phyloP scores from a whole-genome alignment of 2,113 vertebrate genomes.

The Stigmatopora argus region DNA sequence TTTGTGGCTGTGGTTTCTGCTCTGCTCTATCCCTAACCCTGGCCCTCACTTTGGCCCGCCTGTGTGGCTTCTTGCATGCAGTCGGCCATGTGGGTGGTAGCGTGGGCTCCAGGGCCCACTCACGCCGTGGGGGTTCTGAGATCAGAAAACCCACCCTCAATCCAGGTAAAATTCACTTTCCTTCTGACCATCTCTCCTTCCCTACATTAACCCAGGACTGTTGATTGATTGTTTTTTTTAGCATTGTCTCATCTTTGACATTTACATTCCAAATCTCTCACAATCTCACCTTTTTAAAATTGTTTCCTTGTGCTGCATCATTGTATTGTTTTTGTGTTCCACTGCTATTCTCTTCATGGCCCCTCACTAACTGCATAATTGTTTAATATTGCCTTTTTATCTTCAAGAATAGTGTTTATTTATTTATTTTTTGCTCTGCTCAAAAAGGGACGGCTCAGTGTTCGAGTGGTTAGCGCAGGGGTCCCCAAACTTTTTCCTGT shows the following conservation, averaged over 20 bases:
- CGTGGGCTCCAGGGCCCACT: conserved; percentile 37
- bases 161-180: conserved; percentile 54
- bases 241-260: conserved; percentile 7
- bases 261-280: conserved; percentile 5
- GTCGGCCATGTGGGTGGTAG: conserved; percentile 40
- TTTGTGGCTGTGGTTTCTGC: conserved; percentile 51
- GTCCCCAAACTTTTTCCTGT: no score
- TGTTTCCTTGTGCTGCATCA: background rate
- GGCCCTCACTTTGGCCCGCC: conserved; percentile 56
- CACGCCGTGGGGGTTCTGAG: conserved; percentile 52
- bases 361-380: conserved; percentile 26
- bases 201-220: background rate
- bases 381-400: conserved; percentile 29
- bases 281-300: conserved; percentile 4
- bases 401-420: conserved; percentile 28
- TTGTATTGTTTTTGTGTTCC: background rate
- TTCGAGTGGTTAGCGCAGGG: background rate
- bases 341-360: conserved; percentile 2
- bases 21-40: conserved; percentile 55
- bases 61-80: conserved; percentile 62
- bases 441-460: conserved; percentile 3
- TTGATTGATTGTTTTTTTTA: background rate
- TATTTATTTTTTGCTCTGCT: conserved; percentile 16
- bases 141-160: conserved; percentile 54
- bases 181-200: conserved; percentile 7